Percentiles rank a stretch among this genome's conserved stretches.
Evolutionary conservation across 1,140 invertebrate genomes (phyloP).

Genomic region (Drepana arcuata): DNA sequence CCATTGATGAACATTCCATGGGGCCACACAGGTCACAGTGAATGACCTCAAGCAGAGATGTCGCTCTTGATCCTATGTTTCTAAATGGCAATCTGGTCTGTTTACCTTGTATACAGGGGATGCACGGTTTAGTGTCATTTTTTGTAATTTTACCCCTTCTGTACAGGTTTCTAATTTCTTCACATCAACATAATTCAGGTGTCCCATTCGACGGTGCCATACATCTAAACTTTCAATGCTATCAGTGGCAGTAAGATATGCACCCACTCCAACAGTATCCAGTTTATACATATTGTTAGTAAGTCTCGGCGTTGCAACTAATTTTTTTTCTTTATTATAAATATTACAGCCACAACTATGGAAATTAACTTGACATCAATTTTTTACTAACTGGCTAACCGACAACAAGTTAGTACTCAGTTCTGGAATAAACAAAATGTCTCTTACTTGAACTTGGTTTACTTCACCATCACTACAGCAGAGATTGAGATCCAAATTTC

Average conservation of each 20-base stretch:
- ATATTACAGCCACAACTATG: slow-evolving; percentile 11
- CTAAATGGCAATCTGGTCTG: slow-evolving; percentile 6
- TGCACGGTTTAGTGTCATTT: slow-evolving; percentile 9
- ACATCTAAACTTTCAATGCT: slow-evolving; percentile 15
- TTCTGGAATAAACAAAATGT: slow-evolving; percentile 17
- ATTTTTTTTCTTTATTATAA: slow-evolving; percentile 1
- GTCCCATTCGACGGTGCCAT: slow-evolving; percentile 23
- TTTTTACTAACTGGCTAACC: slow-evolving; percentile 15
- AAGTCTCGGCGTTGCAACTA: slow-evolving; percentile 7
- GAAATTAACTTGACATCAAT: slow-evolving; percentile 12
- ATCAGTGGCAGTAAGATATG: slow-evolving; percentile 10
- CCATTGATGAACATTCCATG: not conserved
- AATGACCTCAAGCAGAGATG: slow-evolving; percentile 1
- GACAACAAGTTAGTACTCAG: slow-evolving; percentile 14
- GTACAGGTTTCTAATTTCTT: slow-evolving; percentile 16
- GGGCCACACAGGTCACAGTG: slow-evolving; percentile 1
- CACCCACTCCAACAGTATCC: slow-evolving; percentile 9
- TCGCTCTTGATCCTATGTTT: slow-evolving; percentile 12
- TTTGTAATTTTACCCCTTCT: slow-evolving; percentile 15
- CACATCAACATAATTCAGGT: slow-evolving; percentile 17
- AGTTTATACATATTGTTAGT: slow-evolving; percentile 10
- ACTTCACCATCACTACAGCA: too few relatives aligned
- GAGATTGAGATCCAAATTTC: too few relatives aligned
- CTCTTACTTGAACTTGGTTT: slow-evolving; percentile 13
- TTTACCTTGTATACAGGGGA: slow-evolving; percentile 4